Conservation (phyloP, 2,888 invertebrate genomes). For the Stegana nigrithorax region DNA sequence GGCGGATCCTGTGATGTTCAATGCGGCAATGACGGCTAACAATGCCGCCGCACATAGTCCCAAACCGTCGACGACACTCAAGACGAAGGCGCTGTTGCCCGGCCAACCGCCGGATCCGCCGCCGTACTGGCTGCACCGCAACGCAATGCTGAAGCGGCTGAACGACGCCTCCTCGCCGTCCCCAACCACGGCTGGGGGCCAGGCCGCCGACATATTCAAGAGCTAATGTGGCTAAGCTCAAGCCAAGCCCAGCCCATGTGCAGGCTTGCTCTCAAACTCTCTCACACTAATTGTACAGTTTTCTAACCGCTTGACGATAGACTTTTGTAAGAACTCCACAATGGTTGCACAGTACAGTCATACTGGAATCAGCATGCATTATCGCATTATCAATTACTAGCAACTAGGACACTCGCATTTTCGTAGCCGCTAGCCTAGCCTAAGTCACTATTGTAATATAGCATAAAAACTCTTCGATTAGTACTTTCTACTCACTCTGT, state of each 20-base stretch:
- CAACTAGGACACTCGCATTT: slow-evolving; percentile 21
- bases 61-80: slow-evolving; percentile 72
- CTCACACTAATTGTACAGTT: slow-evolving; percentile 44
- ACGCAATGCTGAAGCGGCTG: slow-evolving; percentile 68
- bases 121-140: slow-evolving; percentile 69
- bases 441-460: slow-evolving; percentile 7
- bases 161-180: slow-evolving; percentile 55
- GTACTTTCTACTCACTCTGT: slow-evolving; percentile 57
- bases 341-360: background rate
- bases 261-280: too few species aligned
- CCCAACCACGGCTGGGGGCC: background rate
- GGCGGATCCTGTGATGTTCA: slow-evolving; percentile 69
- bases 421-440: background rate
- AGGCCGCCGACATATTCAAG: slow-evolving; percentile 70
- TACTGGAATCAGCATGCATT: background rate
- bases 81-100: slow-evolving; percentile 70
- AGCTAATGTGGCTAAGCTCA: slow-evolving; percentile 69
- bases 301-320: slow-evolving; percentile 27
- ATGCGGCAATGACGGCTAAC: slow-evolving; percentile 54
- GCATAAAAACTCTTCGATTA: slow-evolving; percentile 50
- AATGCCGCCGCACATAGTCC: slow-evolving; percentile 49
- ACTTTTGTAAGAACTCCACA: slow-evolving; percentile 18
- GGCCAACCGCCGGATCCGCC: slow-evolving; percentile 68
- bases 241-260: background rate
- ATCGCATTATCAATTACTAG: slow-evolving; percentile 18